A percentile compares a stretch with the other conserved stretches of the same genome.
These are phyloP conservation scores for Asteroscopus sphinx DNA, from an alignment of 2,888 invertebrate species.

Conservation along the genomic window DNA sequence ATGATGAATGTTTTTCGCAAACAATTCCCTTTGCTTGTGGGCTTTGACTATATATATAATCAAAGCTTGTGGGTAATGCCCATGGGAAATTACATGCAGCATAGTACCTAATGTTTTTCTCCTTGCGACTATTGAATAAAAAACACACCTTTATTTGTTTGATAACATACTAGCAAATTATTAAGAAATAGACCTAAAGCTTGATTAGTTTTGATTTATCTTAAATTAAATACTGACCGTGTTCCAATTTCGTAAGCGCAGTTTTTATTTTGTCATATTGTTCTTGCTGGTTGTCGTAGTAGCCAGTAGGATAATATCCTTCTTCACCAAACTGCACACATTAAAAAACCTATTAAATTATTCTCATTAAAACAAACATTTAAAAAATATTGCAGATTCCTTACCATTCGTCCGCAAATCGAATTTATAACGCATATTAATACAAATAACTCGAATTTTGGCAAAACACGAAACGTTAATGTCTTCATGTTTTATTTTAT, in stretches of 20 bases:
- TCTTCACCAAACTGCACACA: conserved; percentile 71
- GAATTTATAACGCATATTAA: conserved; percentile 60
- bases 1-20: no score
- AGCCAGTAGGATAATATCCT: conserved; percentile 70
- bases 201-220: neutral
- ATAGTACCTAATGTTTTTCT: neutral
- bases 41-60: no score
- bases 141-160: neutral
- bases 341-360: conserved; percentile 26
- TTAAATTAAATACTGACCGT: conserved; percentile 63
- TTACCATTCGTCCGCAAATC: conserved; percentile 72
- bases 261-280: conserved; percentile 67
- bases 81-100: conserved; percentile 20
- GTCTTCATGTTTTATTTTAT: conserved; percentile 61
- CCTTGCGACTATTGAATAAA: neutral
- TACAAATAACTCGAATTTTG: conserved; percentile 58
- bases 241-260: conserved; percentile 74
- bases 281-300: conserved; percentile 60
- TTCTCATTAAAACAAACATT: neutral
- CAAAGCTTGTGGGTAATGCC: no score
- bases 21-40: conserved; percentile 1
- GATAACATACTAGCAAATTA: neutral
- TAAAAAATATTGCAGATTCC: conserved; percentile 43
- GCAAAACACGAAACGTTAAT: conserved; percentile 40
- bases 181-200: neutral